Evolutionary conservation across 2,113 vertebrate species (phyloP), one percentile per base, ranked within the genome.

Genomic region (Redunca redunca): DNA sequence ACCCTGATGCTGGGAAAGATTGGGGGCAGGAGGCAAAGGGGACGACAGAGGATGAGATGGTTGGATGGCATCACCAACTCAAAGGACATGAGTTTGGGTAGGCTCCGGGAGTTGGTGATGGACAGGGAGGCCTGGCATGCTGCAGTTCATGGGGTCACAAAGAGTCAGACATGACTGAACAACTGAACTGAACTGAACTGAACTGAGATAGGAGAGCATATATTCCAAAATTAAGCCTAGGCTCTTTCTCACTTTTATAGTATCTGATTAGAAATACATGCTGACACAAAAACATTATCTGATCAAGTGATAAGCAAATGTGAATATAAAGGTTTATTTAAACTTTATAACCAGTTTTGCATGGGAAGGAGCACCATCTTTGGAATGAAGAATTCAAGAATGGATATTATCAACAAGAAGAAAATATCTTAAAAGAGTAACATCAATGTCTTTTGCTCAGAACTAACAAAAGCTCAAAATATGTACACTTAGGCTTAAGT

Each of bases 241-340:
- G 25, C 7, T 64, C 2, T 90, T 25, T 48, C 53, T 23, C 3
- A 60, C 30, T 90, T 90, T 90, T 46, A 9, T 15, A 60, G 58
- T 60, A 80, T 25, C 57, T 90, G 33, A 48, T 48, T 6, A 91
- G 21, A 26, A 91, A 60, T 7, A 80, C 3, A 3, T 48, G 36
- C 53, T 91, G 55, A 46, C 28, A 52, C 55, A 81, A 60, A 80
- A 80, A 36, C 11, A 53, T 52, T 30, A n/a, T 92, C n/a, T 64
- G 25, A 33, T 26, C 17, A 43, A 67, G 17, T 84, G 53, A 55
- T 43, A 9, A 55, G 28, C n/a, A 55, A 55, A 43, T 67, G 17
- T 55, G 62, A 82, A n/a, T 53, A 83, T 7, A 83, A 19, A 52
- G n/a, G 16, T 36, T 91, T 62, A 33, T 50, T 92, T 84, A 93